Base-by-base conservation (phyloP, 64 coral and sea anemone species). In the Actinia equina region DNA sequence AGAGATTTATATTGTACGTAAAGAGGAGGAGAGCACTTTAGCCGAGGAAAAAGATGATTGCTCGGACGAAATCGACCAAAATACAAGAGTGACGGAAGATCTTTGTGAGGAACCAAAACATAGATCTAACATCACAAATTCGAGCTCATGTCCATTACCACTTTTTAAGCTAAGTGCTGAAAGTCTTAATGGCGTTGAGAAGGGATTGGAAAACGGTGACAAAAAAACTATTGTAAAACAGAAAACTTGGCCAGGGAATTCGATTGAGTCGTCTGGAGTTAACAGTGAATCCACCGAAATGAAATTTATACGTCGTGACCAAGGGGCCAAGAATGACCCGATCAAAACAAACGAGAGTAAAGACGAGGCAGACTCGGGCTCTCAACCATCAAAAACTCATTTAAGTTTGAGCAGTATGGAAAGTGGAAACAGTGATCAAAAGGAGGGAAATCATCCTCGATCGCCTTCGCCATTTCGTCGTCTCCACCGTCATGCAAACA, bases 1-100 rank as follows among this genome's bases (percentile, higher is more conserved):
- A 84, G 94, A 97, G 82, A 97, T 97, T 44, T 92, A 65, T 30
- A 97, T 97, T 44, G 91, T 93, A 26, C 94, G 94, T n/a, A 90
- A 93, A 83, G 90, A 82, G 65, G 90, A 82, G 65, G 86, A 83
- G 43, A 88, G 42, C 30, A 22, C 83, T 83, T 55, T 30, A 30
- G 30, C 57, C 44, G 55, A 59, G 90, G 58, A 88, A 85, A 86
- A 85, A 46, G 61, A 46, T 16, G 87, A 88, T 20, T 49, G 86
- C 16, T 8, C 78, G 43, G 49, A 49, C 78, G 49, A 81, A 81
- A 81, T 81, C 78, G 78, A 81, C 49, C 43, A 81, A 81, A 81
- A 81, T 81, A 81, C 42, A 81, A 52, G 17, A 20, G 78, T 81
- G 78, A 81, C 78, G 78, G 43, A 81, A 49, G 78, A 81, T 7